These are phyloP conservation scores for Pelodiscus sinensis DNA, from an alignment of 2,113 vertebrate genomes.

Conservation along the genomic window DNA sequence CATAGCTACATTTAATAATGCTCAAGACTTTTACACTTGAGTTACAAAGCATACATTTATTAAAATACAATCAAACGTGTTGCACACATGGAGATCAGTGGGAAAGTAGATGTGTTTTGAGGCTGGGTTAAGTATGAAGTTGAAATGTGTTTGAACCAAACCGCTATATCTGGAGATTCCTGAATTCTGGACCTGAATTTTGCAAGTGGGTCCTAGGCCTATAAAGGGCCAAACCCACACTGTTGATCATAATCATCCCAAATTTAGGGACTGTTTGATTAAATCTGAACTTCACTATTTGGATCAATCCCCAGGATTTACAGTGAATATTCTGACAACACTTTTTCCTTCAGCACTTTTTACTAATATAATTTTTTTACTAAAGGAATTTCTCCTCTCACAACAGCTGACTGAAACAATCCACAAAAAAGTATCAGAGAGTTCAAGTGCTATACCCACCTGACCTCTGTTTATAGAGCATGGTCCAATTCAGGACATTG, in stretches of 20 bases:
- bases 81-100: neutral
- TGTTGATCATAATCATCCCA: neutral
- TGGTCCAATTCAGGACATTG: no score
- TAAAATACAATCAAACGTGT: neutral
- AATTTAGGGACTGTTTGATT: neutral
- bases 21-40: neutral
- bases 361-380: neutral
- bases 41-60: neutral
- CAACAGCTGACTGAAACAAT: neutral
- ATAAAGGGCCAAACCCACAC: neutral
- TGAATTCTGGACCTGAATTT: neutral
- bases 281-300: neutral
- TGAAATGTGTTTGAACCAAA: neutral
- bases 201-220: neutral
- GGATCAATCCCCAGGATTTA: rapidly evolving
- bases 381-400: neutral
- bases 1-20: neutral
- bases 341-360: neutral
- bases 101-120: neutral
- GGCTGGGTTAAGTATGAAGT: neutral
- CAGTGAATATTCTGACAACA: neutral
- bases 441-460: neutral
- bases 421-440: neutral
- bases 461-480: neutral
- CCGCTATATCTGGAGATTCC: neutral